Evolutionary conservation across 35 echinoderm and acorn worm species (phyloP), one percentile per base, ranked within the genome.

Genomic region (Amphiura filiformis): DNA sequence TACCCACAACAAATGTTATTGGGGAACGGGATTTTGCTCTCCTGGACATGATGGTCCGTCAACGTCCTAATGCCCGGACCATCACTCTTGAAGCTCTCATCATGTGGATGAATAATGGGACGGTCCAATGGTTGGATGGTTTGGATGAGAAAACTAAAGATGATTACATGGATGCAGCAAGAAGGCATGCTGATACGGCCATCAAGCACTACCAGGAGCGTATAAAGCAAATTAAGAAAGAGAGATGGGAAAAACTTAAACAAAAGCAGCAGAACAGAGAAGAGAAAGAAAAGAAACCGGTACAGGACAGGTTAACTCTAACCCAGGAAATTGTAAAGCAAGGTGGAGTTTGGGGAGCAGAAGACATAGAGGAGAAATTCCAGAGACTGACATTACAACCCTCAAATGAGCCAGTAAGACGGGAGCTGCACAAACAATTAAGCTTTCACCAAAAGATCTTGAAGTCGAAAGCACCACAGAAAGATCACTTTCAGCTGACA

Each of bases 51-150:
- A 41, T 94, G 22, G 81, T 94, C 13, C 76, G 92, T 23, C 88
- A 90, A 56, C 90, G 90, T 57, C 92, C 92, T 86, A 56, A 81
- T 81, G 92, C 92, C 5, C 22, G 91, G 57, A 88, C 65, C 14
- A 81, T 87, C 26, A 87, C 85, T 13, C 28, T 88, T 12, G 92
- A 94, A 42, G 65, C 88, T 22, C 70, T 94, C 0, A 84, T 90
- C 22, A 91, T 94, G 83, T 94, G 92, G 92, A 76, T 37, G 18
- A 90, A 90, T 41, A 94, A 94, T 49, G 56, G 38, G 20, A 89
- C 87, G 1, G 32, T 30, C 20, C 13, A 18, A 49, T 82, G 79
- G 78, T 32, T 81, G 32, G 41, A 82, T 38, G n/a, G 37, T 17
- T 35, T 89, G n/a, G 78, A 89, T 39, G 38, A 37, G 1, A 32